These are phyloP conservation scores for Harpagifer antarcticus DNA, from an alignment of 2,797 vertebrate species.

Conservation along the genomic window DNA sequence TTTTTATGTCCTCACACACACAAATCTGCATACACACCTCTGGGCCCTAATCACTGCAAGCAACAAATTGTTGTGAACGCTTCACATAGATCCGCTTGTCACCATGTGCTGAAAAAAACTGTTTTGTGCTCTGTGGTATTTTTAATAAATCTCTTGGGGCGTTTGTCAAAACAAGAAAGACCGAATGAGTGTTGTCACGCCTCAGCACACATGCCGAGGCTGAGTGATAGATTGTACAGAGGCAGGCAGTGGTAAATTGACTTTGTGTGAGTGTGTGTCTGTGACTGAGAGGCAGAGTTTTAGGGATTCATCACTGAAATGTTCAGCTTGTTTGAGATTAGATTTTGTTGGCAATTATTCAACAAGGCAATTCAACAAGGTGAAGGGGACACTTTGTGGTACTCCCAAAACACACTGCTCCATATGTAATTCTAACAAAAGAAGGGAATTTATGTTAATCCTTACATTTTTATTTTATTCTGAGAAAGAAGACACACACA, in stretches of 20 bases:
- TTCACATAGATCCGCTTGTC: conserved; percentile 64
- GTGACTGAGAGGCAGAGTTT: conserved; percentile 38
- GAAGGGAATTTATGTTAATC: conserved; percentile 20
- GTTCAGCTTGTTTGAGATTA: conserved; percentile 53
- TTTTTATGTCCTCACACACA: conserved; percentile 19
- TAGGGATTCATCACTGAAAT: conserved; percentile 38
- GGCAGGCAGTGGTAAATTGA: conserved; percentile 70
- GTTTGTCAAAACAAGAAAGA: conserved; percentile 73
- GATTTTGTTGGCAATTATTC: conserved; percentile 55
- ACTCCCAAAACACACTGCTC: background rate
- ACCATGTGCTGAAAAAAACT: conserved; percentile 25
- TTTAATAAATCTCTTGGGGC: conserved; percentile 81
- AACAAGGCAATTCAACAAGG: conserved; percentile 5
- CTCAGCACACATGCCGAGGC: conserved; percentile 69
- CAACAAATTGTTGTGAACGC: conserved; percentile 73
- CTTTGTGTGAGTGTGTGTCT: conserved; percentile 40
- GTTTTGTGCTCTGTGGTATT: conserved; percentile 66
- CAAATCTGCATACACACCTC: conserved; percentile 26
- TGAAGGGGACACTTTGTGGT: background rate
- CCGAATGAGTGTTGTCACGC: conserved; percentile 78
- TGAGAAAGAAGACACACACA: background rate
- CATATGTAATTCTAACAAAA: conserved; percentile 29
- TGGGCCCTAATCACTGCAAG: conserved; percentile 66
- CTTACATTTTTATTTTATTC: conserved; percentile 10
- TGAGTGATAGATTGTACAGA: conserved; percentile 70